Evolutionary conservation across 2,888 invertebrate genomes (phyloP).

Genomic region (Drosophila robusta): DNA sequence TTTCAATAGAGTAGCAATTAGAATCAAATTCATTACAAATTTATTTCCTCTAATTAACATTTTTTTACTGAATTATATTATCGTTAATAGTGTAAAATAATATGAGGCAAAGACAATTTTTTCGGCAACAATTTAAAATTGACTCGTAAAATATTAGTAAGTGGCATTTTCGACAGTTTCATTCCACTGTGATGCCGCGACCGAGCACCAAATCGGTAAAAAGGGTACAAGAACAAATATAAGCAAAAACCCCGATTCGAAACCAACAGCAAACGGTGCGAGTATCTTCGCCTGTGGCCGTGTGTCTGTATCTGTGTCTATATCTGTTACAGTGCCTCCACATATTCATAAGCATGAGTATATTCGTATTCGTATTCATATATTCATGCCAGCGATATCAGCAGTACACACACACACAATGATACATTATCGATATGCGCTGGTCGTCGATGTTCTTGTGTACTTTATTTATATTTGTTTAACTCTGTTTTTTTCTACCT

Average conservation of each 20-base stretch:
- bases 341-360: slow-evolving; percentile 37
- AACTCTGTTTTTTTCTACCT: slow-evolving; percentile 58
- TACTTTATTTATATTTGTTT: slow-evolving; percentile 75
- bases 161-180: background rate
- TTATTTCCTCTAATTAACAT: too few species aligned
- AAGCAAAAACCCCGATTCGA: slow-evolving; percentile 63
- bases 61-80: too few species aligned
- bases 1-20: too few species aligned
- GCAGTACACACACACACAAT: slow-evolving; percentile 20
- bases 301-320: slow-evolving; percentile 28
- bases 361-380: slow-evolving; percentile 39
- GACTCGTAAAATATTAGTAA: too few species aligned
- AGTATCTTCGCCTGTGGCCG: slow-evolving; percentile 42
- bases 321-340: slow-evolving; percentile 18
- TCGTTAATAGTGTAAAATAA: too few species aligned
- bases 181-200: slow-evolving; percentile 42
- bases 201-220: slow-evolving; percentile 38
- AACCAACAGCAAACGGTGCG: slow-evolving; percentile 45
- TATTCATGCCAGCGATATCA: slow-evolving; percentile 66
- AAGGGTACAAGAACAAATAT: slow-evolving; percentile 57
- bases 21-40: too few species aligned
- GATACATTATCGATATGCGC: slow-evolving; percentile 64
- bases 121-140: too few species aligned
- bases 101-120: too few species aligned
- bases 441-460: slow-evolving; percentile 55